phyloP scores from a whole-genome alignment of 2,113 vertebrate species.

The Archilochus colubris region DNA sequence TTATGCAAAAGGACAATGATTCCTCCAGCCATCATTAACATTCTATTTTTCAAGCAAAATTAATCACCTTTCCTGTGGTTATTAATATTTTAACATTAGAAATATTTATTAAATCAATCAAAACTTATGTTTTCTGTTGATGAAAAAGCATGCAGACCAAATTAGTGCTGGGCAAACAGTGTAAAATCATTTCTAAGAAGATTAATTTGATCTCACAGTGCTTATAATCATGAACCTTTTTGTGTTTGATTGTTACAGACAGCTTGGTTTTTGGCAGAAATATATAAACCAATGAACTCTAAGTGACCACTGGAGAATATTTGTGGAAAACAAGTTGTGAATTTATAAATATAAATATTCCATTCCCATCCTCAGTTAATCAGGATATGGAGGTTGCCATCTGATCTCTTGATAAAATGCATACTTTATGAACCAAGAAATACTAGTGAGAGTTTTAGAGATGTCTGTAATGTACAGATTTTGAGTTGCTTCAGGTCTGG shows the following conservation, averaged over 20 bases:
- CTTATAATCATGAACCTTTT: conserved; percentile 5
- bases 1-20: background rate
- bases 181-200: conserved; percentile 11
- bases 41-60: conserved; percentile 1
- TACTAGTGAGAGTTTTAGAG: background rate
- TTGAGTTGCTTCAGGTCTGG: background rate
- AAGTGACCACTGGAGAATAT: conserved; percentile 37
- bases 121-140: background rate
- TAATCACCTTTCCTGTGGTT: background rate
- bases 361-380: background rate
- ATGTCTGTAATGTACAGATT: background rate
- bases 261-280: conserved; percentile 16
- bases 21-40: background rate
- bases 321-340: background rate
- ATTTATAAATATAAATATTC: background rate
- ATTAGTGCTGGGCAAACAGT: conserved; percentile 1
- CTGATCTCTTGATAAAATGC: background rate
- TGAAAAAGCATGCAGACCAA: background rate
- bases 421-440: background rate
- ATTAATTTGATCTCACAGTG: conserved; percentile 1
- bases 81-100: conserved; percentile 15
- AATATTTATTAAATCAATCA: conserved; percentile 18
- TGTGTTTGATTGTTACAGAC: conserved; percentile 6
- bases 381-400: background rate
- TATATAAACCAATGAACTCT: conserved; percentile 2